These are phyloP conservation scores for Tipula vernalis DNA, from an alignment of 2,888 invertebrate genomes.

Conservation along the genomic window DNA sequence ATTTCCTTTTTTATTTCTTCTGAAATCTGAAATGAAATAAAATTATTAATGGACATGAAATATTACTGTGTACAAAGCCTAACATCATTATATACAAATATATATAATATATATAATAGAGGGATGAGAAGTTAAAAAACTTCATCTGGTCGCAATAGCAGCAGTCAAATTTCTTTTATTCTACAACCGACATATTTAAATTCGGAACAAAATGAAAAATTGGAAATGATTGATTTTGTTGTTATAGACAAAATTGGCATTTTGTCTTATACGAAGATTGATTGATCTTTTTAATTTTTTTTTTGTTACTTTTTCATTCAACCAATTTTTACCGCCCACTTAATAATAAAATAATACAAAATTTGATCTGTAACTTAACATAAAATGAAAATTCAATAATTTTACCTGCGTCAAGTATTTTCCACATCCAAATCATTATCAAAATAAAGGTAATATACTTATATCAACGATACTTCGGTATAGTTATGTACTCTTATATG, in stretches of 20 bases:
- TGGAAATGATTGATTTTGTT: not conserved
- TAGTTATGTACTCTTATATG: not conserved
- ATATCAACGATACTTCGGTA: not conserved
- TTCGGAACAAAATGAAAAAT: not conserved
- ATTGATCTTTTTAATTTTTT: not conserved
- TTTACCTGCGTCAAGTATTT: not conserved
- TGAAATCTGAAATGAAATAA: not conserved
- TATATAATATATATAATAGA: not conserved
- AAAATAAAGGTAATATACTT: not conserved
- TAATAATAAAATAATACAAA: not conserved
- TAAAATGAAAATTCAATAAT: not conserved
- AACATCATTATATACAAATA: not conserved
- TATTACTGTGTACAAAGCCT: not conserved
- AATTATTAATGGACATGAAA: not conserved
- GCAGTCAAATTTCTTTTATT: not conserved
- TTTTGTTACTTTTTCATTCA: not conserved
- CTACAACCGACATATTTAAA: not conserved
- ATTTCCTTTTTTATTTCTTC: not conserved
- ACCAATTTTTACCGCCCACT: not conserved
- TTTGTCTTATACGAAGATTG: not conserved
- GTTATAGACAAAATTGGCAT: not conserved
- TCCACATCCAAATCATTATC: not conserved
- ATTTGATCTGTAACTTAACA: not conserved
- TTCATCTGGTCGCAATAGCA: not conserved
- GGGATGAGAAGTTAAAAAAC: not conserved